Evolutionary conservation across 2,888 invertebrate species (phyloP).

Genomic region (Acronicta alni): DNA sequence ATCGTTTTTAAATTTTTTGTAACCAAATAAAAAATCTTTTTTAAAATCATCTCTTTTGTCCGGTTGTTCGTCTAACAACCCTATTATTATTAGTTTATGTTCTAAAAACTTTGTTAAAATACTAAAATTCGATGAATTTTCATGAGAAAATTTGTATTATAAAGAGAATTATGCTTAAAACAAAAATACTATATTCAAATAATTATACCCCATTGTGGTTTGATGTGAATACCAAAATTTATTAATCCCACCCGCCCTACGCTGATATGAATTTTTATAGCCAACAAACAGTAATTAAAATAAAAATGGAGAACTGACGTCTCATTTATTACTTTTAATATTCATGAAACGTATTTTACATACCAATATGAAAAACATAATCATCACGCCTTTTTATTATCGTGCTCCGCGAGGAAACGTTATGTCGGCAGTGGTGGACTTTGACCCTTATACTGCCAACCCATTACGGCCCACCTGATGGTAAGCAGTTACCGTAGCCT

Average conservation of each 20-base stretch:
- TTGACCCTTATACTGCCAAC: too few species aligned
- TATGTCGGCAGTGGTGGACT: too few species aligned
- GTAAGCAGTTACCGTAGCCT: too few species aligned
- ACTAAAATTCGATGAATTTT: neutral
- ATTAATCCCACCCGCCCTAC: conserved; percentile 44
- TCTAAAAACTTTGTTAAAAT: neutral
- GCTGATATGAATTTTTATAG: conserved; percentile 57
- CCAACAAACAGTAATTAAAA: conserved; percentile 56
- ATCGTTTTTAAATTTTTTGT: too few species aligned
- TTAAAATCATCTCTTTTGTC: neutral
- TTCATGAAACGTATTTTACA: too few species aligned
- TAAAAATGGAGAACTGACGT: conserved; percentile 50
- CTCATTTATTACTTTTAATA: conserved; percentile 21
- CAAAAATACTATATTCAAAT: conserved; percentile 20
- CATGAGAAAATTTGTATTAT: conserved; percentile 7
- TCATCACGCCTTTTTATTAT: too few species aligned
- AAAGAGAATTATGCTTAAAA: conserved; percentile 19
- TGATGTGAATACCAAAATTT: conserved; percentile 43
- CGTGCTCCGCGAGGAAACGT: too few species aligned
- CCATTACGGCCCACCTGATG: too few species aligned
- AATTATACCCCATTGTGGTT: conserved; percentile 17
- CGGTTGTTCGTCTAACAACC: neutral
- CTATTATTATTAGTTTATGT: neutral
- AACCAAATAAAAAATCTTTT: neutral
- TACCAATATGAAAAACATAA: too few species aligned